Evolutionary conservation across 64 coral and sea anemone genomes (phyloP).

Genomic region (Montipora efflorescens): DNA sequence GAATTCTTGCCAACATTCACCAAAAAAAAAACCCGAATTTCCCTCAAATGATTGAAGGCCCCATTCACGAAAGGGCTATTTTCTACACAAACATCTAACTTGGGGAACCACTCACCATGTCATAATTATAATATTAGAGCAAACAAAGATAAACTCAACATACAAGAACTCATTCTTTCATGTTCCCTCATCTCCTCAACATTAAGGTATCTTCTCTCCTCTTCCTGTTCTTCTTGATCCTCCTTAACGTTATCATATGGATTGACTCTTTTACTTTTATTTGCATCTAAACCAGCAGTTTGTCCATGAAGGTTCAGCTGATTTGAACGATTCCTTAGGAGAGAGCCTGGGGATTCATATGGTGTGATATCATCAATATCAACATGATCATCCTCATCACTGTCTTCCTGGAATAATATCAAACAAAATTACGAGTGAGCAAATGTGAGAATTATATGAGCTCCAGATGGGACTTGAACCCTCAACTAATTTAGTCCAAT

Average conservation of each 20-base stretch:
- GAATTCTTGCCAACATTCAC: no score
- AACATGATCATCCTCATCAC: conserved; percentile 88
- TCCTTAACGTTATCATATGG: conserved; percentile 72
- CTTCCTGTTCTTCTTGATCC: conserved; percentile 1
- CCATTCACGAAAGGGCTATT: no score
- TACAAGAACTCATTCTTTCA: conserved; percentile 39
- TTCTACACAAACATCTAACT: no score
- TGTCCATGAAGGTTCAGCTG: conserved; percentile 26
- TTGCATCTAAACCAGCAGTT: not conserved
- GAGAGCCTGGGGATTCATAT: conserved; percentile 81
- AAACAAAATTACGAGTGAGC: not conserved
- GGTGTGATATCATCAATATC: conserved; percentile 86
- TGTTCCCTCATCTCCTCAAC: conserved; percentile 41
- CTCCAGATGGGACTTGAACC: no score
- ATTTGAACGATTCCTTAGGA: conserved; percentile 59
- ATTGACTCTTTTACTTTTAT: conserved; percentile 44
- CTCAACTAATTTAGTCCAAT: no score
- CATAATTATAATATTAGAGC: not conserved
- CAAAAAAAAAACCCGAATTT: no score
- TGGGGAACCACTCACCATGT: no score
- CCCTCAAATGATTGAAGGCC: no score
- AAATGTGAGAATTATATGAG: no score
- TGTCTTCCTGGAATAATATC: conserved; percentile 29
- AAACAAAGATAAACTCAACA: not conserved
- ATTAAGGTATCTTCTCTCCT: conserved; percentile 38